Percentiles rank a stretch among this genome's conserved stretches.
phyloP scores from a whole-genome alignment of 2,888 invertebrate genomes.

The Tridacna gigas region DNA sequence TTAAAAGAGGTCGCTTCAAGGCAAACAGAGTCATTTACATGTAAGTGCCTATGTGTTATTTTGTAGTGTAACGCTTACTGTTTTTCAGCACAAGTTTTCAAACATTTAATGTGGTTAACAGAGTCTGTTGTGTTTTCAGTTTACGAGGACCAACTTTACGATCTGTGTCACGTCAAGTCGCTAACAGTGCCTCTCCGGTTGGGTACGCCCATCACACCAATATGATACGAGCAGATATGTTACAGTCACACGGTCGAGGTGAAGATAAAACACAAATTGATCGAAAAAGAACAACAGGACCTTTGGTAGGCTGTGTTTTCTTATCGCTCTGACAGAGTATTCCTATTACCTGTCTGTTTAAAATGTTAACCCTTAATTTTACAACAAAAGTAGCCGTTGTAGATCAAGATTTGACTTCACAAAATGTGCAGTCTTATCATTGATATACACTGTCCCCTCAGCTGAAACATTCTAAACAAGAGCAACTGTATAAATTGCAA shows the following conservation, averaged over 20 bases:
- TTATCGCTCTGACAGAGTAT: background rate
- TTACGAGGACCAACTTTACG: constrained; percentile 65
- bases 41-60: too few relatives aligned
- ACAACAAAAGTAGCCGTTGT: too few relatives aligned
- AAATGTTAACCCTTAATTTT: background rate
- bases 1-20: too few relatives aligned
- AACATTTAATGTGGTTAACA: too few relatives aligned
- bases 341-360: background rate
- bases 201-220: constrained; percentile 39
- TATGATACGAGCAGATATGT: constrained; percentile 41
- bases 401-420: too few relatives aligned
- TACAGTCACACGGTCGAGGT: constrained; percentile 34
- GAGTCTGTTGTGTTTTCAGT: constrained; percentile 22
- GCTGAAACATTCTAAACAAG: too few relatives aligned
- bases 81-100: too few relatives aligned
- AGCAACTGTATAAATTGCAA: too few relatives aligned
- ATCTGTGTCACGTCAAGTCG: constrained; percentile 55
- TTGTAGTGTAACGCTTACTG: too few relatives aligned
- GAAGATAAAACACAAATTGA: constrained; percentile 52
- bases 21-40: too few relatives aligned
- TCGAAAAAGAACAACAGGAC: constrained; percentile 62
- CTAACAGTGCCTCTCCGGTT: constrained; percentile 58
- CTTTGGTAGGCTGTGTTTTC: constrained; percentile 59
- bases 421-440: too few relatives aligned
- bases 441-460: too few relatives aligned